These are phyloP conservation scores for Aramus guarauna DNA, from an alignment of 2,113 vertebrate genomes.

Conservation along the genomic window DNA sequence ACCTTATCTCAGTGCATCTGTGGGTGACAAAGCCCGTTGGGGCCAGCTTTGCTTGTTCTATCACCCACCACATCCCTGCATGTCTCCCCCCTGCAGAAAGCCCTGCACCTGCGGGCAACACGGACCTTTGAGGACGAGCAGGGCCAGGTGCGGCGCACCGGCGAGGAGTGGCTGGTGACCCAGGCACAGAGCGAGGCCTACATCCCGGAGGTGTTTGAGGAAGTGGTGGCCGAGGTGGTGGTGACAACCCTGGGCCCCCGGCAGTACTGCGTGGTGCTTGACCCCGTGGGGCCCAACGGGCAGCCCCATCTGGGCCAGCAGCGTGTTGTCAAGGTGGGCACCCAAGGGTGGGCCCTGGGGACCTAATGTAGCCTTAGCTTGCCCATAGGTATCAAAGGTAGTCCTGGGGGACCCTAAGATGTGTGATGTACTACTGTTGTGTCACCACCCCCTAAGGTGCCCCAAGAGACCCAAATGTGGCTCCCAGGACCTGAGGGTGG, in stretches of 20 bases:
- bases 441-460: not conserved
- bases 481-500: not conserved
- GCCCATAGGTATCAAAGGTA: not conserved
- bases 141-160: slow-evolving; percentile 74
- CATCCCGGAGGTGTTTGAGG: slow-evolving; percentile 85
- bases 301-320: slow-evolving; percentile 90
- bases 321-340: slow-evolving; percentile 84
- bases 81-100: slow-evolving; percentile 70
- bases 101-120: slow-evolving; percentile 84
- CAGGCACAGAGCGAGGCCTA: slow-evolving; percentile 83
- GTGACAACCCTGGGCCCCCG: slow-evolving; percentile 84
- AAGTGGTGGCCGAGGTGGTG: slow-evolving; percentile 81
- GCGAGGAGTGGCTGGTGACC: slow-evolving; percentile 91
- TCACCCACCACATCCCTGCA: not conserved
- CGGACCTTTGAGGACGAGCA: slow-evolving; percentile 79
- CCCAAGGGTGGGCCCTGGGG: not conserved
- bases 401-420: not conserved
- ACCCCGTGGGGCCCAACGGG: slow-evolving; percentile 80
- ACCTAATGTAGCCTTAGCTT: not conserved
- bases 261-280: slow-evolving; percentile 87
- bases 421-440: too few relatives aligned
- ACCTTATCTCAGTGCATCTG: too few relatives aligned
- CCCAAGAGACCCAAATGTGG: not conserved
- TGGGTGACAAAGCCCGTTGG: not conserved
- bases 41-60: not conserved